phyloP scores from a whole-genome alignment of 2,888 invertebrate genomes.

The Morinoia aosen region DNA sequence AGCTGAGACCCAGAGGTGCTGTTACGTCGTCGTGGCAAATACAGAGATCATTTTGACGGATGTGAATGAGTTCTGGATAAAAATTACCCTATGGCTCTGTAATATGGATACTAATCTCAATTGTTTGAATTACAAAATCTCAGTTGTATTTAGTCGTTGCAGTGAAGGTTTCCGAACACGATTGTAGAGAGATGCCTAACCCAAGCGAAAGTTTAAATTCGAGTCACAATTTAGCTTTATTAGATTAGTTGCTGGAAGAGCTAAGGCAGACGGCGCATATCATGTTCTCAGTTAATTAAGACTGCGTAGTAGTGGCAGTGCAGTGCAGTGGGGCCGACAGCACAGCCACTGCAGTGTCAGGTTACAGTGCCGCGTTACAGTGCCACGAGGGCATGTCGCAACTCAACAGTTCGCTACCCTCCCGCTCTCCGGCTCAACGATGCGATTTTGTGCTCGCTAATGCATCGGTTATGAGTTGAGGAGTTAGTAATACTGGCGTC shows the following conservation, averaged over 20 bases:
- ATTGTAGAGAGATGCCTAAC: background rate
- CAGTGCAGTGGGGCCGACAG: background rate
- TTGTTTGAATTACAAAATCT: too few species aligned
- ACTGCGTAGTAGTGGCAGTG: background rate
- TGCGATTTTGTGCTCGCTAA: background rate
- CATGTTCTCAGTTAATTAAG: background rate
- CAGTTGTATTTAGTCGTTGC: too few species aligned
- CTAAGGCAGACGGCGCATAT: background rate
- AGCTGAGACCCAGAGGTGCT: too few species aligned
- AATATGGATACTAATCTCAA: too few species aligned
- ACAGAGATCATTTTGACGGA: too few species aligned
- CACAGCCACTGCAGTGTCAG: background rate
- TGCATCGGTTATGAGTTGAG: background rate
- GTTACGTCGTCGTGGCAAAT: too few species aligned
- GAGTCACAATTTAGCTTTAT: background rate
- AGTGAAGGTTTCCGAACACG: too few species aligned
- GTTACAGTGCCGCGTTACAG: background rate
- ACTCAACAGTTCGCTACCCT: background rate
- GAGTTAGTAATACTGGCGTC: background rate
- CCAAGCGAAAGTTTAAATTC: background rate
- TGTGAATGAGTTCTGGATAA: too few species aligned
- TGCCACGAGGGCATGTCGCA: background rate
- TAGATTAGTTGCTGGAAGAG: background rate
- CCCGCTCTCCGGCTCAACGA: background rate
- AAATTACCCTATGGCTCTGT: too few species aligned